Percentiles rank a stretch among this genome's conserved stretches.
Conservation (phyloP, 2,888 invertebrate species). For the Macrosiphum euphorbiae region DNA sequence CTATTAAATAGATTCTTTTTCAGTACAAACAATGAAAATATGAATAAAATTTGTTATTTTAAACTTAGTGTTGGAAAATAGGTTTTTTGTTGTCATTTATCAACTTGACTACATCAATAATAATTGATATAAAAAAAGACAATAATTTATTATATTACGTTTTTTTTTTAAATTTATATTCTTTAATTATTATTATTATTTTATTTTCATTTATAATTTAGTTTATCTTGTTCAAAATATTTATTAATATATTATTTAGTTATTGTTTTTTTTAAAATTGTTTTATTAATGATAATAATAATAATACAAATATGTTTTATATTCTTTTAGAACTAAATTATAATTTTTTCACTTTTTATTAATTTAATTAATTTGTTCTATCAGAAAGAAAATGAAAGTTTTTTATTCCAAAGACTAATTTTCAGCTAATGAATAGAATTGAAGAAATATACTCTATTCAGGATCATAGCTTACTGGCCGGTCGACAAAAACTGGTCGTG, state of each 20-base stretch:
- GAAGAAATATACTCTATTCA: neutral
- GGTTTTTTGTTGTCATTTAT: neutral
- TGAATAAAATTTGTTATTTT: neutral
- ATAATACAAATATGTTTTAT: neutral
- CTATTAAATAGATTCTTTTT: neutral
- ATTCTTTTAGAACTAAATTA: neutral
- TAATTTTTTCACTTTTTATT: slow-evolving; percentile 28
- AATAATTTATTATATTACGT: neutral
- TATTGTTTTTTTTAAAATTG: slow-evolving; percentile 37
- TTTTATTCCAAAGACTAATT: neutral
- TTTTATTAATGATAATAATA: slow-evolving; percentile 1
- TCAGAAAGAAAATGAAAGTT: neutral
- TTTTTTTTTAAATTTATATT: neutral
- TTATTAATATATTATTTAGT: slow-evolving; percentile 1
- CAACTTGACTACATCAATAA: neutral
- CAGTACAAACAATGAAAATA: neutral
- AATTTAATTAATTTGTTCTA: neutral
- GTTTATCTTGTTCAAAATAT: slow-evolving; percentile 14
- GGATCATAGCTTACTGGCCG: no score
- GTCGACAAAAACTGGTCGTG: no score
- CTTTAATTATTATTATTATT: neutral
- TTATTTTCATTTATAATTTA: neutral
- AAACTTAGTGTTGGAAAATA: neutral
- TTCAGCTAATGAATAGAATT: neutral
- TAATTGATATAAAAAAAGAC: neutral